Evolutionary conservation across 2,888 invertebrate genomes (phyloP), one percentile per base, ranked within the genome.

Genomic region (Euspilapteryx auroguttella): DNA sequence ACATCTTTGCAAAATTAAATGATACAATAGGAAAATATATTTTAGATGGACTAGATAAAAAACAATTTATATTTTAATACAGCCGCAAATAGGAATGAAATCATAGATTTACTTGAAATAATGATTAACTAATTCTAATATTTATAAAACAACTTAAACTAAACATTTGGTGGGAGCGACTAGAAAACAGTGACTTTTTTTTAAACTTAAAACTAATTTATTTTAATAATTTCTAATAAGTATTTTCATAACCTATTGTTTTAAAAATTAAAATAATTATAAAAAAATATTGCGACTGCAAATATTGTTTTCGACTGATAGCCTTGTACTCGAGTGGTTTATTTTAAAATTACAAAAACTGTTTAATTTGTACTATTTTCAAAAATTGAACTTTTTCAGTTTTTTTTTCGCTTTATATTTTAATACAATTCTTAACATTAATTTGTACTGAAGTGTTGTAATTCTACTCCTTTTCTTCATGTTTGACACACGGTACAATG

Each of bases 281-380:
- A 34, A 29, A 29, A 33, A 22, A 21, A 27, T 8, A 10, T 66
- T 73, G 73, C 73, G 73, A 73, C 73, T 62, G 69, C 53, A 52
- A 37, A 33, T 33, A 35, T 24, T 31, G 1, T 21, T 12, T 17
- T 32, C 59, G 62, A 41, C 49, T 59, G 46, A 37, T 35, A 44
- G 57, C 68, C 55, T 55, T 59, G 71, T 61, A 62, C 68, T 61
- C 52, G 57, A 68, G 63, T 61, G 64, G 52, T 53, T 28, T 30
- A 25, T 20, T 31, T 25, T 29, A 31, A 10, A 13, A 21, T 21
- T 26, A 12, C 24, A 24, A 14, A 17, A 30, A 28, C 34, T 38
- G 40, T 44, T 40, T 31, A 36, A 45, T 51, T n/a, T n/a, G n/a
- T n/a, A 49, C 48, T 47, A 40, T 46, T 43, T 45, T 14, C 10